Evolutionary conservation across 2,888 invertebrate genomes (phyloP).

Genomic region (Griposia aprilina): DNA sequence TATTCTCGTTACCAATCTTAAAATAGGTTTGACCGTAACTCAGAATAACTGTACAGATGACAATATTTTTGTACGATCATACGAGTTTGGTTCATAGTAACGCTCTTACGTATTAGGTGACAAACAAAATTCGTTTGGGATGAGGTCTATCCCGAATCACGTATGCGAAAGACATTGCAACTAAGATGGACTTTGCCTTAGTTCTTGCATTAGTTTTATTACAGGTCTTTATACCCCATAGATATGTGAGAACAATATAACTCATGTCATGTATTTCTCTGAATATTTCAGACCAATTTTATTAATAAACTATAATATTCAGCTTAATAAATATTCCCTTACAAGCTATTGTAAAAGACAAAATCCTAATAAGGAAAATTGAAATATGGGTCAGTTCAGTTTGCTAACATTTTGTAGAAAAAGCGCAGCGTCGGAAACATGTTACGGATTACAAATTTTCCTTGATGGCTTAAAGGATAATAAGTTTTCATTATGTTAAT

Average conservation of each 20-base stretch:
- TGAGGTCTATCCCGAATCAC: slow-evolving; percentile 19
- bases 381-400: not conserved
- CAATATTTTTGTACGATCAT: slow-evolving; percentile 26
- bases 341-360: not conserved
- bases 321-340: not conserved
- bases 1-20: slow-evolving; percentile 45
- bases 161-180: not conserved
- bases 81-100: slow-evolving; percentile 32
- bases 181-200: not conserved
- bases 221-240: not conserved
- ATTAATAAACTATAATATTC: slow-evolving; percentile 13
- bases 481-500: slow-evolving; percentile 21
- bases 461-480: slow-evolving; percentile 9
- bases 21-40: slow-evolving; percentile 49
- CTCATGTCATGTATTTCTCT: slow-evolving; percentile 20
- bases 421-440: slow-evolving; percentile 2
- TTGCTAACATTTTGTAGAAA: not conserved
- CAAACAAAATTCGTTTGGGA: slow-evolving; percentile 11
- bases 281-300: too few species aligned
- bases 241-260: not conserved
- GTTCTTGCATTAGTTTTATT: not conserved
- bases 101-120: slow-evolving; percentile 29
- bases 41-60: slow-evolving; percentile 20
- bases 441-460: slow-evolving; percentile 13
- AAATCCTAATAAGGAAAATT: slow-evolving; percentile 34